Evolutionary conservation across 2,113 vertebrate species (phyloP).

Genomic region (Camelus dromedarius): DNA sequence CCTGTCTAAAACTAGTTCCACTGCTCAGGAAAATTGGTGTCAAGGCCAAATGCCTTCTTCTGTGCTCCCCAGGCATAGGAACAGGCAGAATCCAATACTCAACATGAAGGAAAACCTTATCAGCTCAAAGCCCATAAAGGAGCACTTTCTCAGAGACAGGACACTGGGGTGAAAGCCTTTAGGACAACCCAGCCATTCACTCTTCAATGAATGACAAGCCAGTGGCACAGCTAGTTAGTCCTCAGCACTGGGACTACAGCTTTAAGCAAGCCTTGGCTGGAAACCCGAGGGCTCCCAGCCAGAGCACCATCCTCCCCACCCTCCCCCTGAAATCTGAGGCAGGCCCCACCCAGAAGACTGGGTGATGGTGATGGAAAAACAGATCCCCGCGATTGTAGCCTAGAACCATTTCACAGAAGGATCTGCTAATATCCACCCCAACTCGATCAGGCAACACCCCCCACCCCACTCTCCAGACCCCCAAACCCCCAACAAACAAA

Average conservation of each 20-base stretch:
- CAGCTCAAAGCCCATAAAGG: not conserved
- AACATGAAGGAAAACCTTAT: not conserved
- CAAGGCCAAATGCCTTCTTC: constrained; percentile 47
- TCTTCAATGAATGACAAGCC: constrained; percentile 6
- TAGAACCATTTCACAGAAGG: constrained; percentile 50
- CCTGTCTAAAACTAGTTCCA: constrained; percentile 49
- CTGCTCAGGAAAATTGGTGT: constrained; percentile 19
- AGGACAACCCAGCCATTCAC: not conserved
- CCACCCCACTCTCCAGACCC: no score
- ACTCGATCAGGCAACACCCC: not conserved
- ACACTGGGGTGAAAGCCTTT: not conserved
- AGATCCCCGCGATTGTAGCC: constrained; percentile 60
- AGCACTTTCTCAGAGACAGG: constrained; percentile 35
- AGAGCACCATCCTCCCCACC: constrained; percentile 69
- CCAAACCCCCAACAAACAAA: not conserved
- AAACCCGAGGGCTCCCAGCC: constrained; percentile 52
- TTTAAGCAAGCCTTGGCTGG: constrained; percentile 73
- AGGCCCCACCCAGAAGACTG: constrained; percentile 76
- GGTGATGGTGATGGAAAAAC: constrained; percentile 78
- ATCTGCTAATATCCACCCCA: constrained; percentile 54
- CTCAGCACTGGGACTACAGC: constrained; percentile 51
- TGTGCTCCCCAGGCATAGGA: not conserved
- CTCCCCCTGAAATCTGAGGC: constrained; percentile 77
- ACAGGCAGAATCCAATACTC: constrained; percentile 36
- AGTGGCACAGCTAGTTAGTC: not conserved